Percentiles rank a stretch among this genome's conserved stretches.
Evolutionary conservation across 2,888 invertebrate species (phyloP).

Genomic region (Crematogaster levior): DNA sequence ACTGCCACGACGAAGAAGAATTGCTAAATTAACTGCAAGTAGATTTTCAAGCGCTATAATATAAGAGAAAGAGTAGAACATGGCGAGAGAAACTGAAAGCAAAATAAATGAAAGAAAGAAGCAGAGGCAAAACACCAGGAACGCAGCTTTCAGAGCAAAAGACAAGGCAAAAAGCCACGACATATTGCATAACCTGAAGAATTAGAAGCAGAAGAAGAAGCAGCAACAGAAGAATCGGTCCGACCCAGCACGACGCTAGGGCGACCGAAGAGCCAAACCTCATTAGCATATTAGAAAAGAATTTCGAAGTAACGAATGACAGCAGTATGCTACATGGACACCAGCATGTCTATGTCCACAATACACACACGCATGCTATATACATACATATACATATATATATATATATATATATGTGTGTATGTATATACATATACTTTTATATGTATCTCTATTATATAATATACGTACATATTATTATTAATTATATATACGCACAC

Average conservation of each 20-base stretch:
- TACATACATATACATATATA: constrained; percentile 57
- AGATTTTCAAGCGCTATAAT: background rate
- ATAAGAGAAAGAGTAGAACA: background rate
- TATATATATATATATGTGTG: constrained; percentile 59
- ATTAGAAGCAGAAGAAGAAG: constrained; percentile 39
- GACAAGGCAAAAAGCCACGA: background rate
- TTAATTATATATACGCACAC: constrained; percentile 62
- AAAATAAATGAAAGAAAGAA: background rate
- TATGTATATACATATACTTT: constrained; percentile 55
- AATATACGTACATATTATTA: constrained; percentile 61
- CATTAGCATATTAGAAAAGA: constrained; percentile 36
- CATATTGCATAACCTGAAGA: background rate
- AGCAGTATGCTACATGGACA: constrained; percentile 4
- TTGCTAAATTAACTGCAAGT: constrained; percentile 29
- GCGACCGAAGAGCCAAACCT: constrained; percentile 57
- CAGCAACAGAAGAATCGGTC: constrained; percentile 54
- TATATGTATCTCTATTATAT: constrained; percentile 66
- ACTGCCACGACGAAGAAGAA: constrained; percentile 15
- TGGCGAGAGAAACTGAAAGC: background rate
- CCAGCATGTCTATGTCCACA: constrained; percentile 54
- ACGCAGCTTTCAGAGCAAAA: constrained; percentile 63
- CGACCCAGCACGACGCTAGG: constrained; percentile 78
- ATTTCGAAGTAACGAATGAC: constrained; percentile 45
- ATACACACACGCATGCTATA: constrained; percentile 68
- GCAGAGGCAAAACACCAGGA: constrained; percentile 29